Evolutionary conservation across 1,140 invertebrate species (phyloP).

Genomic region (Neodiprion pinetum): DNA sequence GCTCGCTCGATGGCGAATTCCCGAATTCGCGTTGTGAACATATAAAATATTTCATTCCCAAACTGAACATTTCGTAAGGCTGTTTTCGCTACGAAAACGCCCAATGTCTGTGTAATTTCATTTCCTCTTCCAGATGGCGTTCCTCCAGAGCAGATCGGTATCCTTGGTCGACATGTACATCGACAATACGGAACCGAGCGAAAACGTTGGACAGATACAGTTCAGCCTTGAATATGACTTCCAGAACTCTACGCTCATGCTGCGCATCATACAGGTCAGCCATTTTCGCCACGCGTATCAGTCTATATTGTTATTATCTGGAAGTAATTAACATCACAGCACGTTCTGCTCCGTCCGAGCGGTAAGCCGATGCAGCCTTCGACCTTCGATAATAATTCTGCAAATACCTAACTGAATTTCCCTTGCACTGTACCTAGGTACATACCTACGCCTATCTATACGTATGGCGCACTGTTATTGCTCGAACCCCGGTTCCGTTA

Average conservation of each 20-base stretch:
- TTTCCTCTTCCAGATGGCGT: constrained; percentile 63
- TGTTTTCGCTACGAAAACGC: too few species aligned
- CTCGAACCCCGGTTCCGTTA: neutral
- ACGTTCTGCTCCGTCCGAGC: too few species aligned
- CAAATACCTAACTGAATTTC: neutral
- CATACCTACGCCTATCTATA: too few species aligned
- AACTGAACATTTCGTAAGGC: too few species aligned
- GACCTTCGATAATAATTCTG: neutral
- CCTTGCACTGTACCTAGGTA: neutral
- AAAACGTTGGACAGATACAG: constrained; percentile 94
- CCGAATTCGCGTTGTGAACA: too few species aligned
- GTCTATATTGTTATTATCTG: neutral
- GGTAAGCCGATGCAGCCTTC: neutral
- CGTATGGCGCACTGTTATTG: neutral
- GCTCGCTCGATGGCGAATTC: too few species aligned
- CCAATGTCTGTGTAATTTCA: neutral
- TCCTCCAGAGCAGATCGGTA: constrained; percentile 87
- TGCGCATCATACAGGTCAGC: constrained; percentile 88
- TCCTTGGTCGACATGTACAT: constrained; percentile 96
- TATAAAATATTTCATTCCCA: too few species aligned
- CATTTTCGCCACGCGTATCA: neutral
- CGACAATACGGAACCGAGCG: constrained; percentile 88
- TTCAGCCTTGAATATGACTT: constrained; percentile 96
- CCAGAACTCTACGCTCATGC: constrained; percentile 90
- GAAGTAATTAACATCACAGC: too few species aligned